These are phyloP conservation scores for Drosophila watanabei DNA, from an alignment of 1,140 invertebrate species.

Conservation along the genomic window DNA sequence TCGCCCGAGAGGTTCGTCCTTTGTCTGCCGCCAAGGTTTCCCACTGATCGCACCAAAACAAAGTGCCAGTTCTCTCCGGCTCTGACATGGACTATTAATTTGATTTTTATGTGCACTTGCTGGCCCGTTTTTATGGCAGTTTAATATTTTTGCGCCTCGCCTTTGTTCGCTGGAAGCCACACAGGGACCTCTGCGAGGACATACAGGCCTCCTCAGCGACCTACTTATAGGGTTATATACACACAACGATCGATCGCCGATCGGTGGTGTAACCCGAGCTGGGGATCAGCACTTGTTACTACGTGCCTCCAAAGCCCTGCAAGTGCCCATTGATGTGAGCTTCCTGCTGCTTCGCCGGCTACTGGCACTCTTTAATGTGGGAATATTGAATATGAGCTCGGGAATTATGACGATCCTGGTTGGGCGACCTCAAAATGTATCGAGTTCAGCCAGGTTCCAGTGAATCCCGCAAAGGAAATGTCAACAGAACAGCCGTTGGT, in stretches of 20 bases:
- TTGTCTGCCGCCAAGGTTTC: slow-evolving; percentile 69
- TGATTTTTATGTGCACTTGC: slow-evolving; percentile 81
- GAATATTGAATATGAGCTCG: slow-evolving; percentile 66
- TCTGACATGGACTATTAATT: slow-evolving; percentile 80
- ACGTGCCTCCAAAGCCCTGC: slow-evolving; percentile 66
- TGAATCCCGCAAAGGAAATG: slow-evolving; percentile 34
- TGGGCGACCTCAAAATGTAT: slow-evolving; percentile 28
- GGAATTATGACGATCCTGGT: slow-evolving; percentile 28
- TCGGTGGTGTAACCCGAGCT: slow-evolving; percentile 58
- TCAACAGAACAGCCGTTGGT: slow-evolving; percentile 17
- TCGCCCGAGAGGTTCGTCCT: slow-evolving; percentile 30
- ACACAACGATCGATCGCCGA: neutral
- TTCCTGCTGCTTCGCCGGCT: slow-evolving; percentile 57
- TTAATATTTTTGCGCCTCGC: slow-evolving; percentile 77
- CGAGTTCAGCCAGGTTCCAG: slow-evolving; percentile 35
- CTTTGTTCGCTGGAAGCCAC: slow-evolving; percentile 63
- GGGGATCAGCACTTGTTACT: slow-evolving; percentile 52
- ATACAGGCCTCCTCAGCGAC: slow-evolving; percentile 22
- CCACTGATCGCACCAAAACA: slow-evolving; percentile 81
- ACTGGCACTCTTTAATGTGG: slow-evolving; percentile 64
- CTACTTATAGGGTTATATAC: slow-evolving; percentile 26
- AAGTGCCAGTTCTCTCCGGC: slow-evolving; percentile 65
- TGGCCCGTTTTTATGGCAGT: slow-evolving; percentile 67
- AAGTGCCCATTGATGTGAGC: slow-evolving; percentile 81
- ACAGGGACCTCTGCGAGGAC: slow-evolving; percentile 37